These are phyloP conservation scores for Dascyllus trimaculatus DNA, from an alignment of 2,113 vertebrate genomes.

Conservation along the genomic window DNA sequence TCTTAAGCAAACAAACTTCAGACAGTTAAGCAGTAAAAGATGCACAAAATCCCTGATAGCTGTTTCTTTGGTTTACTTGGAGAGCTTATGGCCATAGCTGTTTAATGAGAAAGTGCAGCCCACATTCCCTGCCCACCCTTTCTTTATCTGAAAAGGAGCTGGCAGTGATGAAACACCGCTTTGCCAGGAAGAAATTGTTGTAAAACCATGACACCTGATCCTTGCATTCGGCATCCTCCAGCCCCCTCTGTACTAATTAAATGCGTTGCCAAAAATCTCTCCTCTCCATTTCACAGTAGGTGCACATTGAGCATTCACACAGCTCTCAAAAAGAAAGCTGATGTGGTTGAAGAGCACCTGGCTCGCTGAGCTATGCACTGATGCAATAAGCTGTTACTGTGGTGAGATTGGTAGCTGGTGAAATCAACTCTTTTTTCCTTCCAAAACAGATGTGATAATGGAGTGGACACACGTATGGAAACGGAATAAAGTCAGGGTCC, in stretches of 20 bases:
- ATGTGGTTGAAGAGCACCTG: slow-evolving; percentile 53
- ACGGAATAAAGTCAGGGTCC: slow-evolving; percentile 41
- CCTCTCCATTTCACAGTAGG: slow-evolving; percentile 58
- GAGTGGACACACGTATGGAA: slow-evolving; percentile 10
- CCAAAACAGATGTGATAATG: slow-evolving; percentile 22
- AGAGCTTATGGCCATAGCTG: slow-evolving; percentile 54
- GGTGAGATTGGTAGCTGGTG: not conserved
- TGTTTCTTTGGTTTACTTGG: slow-evolving; percentile 38
- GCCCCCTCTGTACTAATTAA: slow-evolving; percentile 68
- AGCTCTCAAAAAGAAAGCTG: slow-evolving; percentile 45
- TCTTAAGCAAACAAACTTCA: not conserved
- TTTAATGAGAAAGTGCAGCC: slow-evolving; percentile 63
- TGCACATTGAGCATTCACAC: slow-evolving; percentile 24
- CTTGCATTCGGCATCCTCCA: slow-evolving; percentile 59
- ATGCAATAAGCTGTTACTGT: slow-evolving; percentile 38
- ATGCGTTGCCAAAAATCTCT: slow-evolving; percentile 57
- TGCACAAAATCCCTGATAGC: slow-evolving; percentile 12
- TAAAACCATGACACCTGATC: slow-evolving; percentile 79
- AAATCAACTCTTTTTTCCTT: slow-evolving; percentile 21
- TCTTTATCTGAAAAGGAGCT: slow-evolving; percentile 66
- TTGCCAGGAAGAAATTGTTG: slow-evolving; percentile 72
- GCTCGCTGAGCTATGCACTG: slow-evolving; percentile 29
- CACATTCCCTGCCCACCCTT: slow-evolving; percentile 18
- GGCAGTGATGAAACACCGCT: slow-evolving; percentile 56
- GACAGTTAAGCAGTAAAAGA: slow-evolving; percentile 17